These are phyloP conservation scores for Spheniscus mendiculus DNA, from an alignment of 2,113 vertebrate genomes.

Conservation along the genomic window DNA sequence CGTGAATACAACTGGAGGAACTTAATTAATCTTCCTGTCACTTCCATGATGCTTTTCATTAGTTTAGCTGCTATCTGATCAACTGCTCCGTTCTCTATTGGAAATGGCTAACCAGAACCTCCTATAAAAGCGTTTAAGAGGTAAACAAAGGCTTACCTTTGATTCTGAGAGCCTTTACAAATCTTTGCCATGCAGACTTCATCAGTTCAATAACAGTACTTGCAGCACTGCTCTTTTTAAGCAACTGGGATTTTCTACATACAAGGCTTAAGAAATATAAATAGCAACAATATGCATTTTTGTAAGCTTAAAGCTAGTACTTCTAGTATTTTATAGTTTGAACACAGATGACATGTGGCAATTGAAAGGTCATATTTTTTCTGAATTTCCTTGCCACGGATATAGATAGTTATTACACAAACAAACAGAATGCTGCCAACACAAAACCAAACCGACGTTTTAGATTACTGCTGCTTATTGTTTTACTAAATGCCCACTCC, in stretches of 20 bases:
- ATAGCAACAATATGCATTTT: background rate
- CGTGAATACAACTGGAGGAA: conserved; percentile 80
- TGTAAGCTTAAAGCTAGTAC: background rate
- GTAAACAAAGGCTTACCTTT: conserved; percentile 71
- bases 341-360: background rate
- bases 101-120: conserved; percentile 68
- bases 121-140: conserved; percentile 56
- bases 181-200: conserved; percentile 5
- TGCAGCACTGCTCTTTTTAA: background rate
- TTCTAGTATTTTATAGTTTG: background rate
- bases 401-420: background rate
- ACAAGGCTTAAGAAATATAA: background rate
- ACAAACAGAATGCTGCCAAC: background rate
- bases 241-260: background rate
- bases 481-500: background rate
- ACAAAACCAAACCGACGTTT: background rate
- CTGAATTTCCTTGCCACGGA: background rate
- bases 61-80: conserved; percentile 92
- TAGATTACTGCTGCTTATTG: background rate
- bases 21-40: conserved; percentile 99
- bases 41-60: conserved; percentile 92
- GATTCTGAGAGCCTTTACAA: conserved; percentile 18
- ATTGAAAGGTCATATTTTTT: conserved; percentile 5
- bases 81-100: conserved; percentile 74
- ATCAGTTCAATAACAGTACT: conserved; percentile 12